Conservation (phyloP, 2,888 invertebrate genomes). For the Capitulum mitella region DNA sequence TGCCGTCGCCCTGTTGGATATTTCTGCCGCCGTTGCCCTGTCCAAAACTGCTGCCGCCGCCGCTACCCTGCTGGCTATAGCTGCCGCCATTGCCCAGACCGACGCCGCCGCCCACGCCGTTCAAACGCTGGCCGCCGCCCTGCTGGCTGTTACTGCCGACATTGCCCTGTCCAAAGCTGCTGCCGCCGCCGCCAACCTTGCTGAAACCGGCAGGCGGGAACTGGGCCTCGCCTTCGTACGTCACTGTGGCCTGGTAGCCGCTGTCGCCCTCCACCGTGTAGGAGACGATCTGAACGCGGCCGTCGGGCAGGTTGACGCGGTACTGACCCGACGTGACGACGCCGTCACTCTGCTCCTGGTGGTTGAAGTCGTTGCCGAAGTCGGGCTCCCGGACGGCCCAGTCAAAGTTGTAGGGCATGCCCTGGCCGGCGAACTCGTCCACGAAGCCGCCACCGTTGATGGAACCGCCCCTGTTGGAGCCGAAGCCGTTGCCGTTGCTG, state of each 20-base stretch:
- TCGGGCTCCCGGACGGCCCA: constrained; percentile 26
- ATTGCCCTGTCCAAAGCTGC: background rate
- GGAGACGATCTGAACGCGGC: background rate
- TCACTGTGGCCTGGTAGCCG: background rate
- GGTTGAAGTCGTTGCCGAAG: constrained; percentile 26
- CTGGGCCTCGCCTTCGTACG: constrained; percentile 14
- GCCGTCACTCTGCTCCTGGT: constrained; percentile 19
- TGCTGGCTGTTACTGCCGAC: too few species aligned
- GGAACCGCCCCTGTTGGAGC: too few species aligned
- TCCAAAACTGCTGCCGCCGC: too few species aligned
- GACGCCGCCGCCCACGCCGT: background rate
- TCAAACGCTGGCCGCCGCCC: too few species aligned
- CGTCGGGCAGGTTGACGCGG: constrained; percentile 16
- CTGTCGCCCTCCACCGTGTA: background rate
- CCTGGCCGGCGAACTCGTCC: background rate
- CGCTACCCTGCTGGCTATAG: too few species aligned
- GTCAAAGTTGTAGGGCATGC: constrained; percentile 23
- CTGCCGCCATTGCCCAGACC: background rate
- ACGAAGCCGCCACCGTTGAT: background rate
- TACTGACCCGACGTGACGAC: background rate
- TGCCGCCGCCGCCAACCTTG: background rate
- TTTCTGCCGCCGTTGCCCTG: background rate
- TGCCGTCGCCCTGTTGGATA: too few species aligned
- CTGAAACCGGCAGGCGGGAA: constrained; percentile 9
- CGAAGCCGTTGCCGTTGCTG: background rate